Conservation (phyloP, 2,888 invertebrate genomes). For the Euphydryas editha region DNA sequence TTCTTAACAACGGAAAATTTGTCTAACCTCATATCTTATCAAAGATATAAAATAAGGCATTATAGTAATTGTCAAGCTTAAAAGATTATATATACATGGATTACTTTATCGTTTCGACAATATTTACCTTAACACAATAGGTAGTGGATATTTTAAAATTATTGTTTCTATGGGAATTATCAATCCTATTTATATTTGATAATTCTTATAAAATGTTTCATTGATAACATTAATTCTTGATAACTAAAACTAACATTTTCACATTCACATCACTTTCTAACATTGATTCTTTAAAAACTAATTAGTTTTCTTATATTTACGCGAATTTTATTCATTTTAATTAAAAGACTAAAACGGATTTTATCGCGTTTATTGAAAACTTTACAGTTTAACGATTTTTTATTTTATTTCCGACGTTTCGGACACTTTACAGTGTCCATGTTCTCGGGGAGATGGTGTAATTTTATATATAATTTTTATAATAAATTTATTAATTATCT, state of each 20-base stretch:
- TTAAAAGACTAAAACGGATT: too few species aligned
- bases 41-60: not conserved
- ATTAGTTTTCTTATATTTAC: too few species aligned
- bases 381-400: too few species aligned
- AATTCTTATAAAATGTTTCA: not conserved
- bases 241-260: not conserved
- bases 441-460: too few species aligned
- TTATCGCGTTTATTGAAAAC: too few species aligned
- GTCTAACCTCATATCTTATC: constrained; percentile 12
- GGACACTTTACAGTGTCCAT: too few species aligned
- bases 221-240: not conserved
- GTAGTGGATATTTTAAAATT: not conserved
- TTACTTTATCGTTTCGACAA: not conserved
- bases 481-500: too few species aligned
- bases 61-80: constrained; percentile 13
- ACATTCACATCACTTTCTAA: too few species aligned
- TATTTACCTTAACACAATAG: not conserved
- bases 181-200: not conserved
- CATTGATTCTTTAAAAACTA: too few species aligned
- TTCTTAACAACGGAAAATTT: constrained; percentile 18
- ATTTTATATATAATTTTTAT: too few species aligned
- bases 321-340: too few species aligned
- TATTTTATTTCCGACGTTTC: too few species aligned
- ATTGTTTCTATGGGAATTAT: constrained; percentile 2
- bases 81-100: not conserved